phyloP scores from a whole-genome alignment of 2,888 invertebrate species.

The Limnephilus rhombicus region DNA sequence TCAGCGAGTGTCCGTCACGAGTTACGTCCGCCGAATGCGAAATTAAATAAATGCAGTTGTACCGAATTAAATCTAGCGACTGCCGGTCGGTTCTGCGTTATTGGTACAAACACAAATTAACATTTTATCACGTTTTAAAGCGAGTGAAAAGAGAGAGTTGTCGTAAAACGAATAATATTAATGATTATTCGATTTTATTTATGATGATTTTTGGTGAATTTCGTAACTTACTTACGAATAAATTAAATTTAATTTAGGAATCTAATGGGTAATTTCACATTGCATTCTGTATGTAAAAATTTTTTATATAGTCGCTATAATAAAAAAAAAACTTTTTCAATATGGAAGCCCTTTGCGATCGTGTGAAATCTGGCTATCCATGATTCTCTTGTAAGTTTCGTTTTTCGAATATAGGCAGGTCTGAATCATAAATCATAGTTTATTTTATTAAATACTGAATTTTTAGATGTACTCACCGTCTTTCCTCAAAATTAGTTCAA shows the following conservation, averaged over 20 bases:
- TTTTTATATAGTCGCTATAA: too few relatives aligned
- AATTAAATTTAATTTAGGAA: too few relatives aligned
- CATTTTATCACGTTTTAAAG: background rate
- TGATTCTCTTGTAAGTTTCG: background rate
- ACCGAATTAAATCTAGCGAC: background rate
- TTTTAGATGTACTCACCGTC: too few relatives aligned
- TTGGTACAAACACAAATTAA: background rate
- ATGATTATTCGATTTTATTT: background rate
- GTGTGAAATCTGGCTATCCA: too few relatives aligned
- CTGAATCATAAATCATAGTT: too few relatives aligned
- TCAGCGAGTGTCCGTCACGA: background rate
- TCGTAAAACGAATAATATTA: background rate
- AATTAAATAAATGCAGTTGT: background rate
- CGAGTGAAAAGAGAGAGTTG: background rate
- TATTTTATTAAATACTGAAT: too few relatives aligned
- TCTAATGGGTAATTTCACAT: too few relatives aligned
- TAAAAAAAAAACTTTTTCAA: too few relatives aligned
- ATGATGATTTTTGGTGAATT: background rate
- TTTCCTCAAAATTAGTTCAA: too few relatives aligned
- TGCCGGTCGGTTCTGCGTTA: background rate
- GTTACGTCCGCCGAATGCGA: background rate
- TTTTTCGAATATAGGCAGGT: background rate
- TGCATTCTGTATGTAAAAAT: too few relatives aligned
- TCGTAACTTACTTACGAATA: background rate
- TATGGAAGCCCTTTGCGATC: too few relatives aligned